These are phyloP conservation scores for Calliscelio sp. DNA, from an alignment of 2,888 invertebrate genomes.

Conservation along the genomic window DNA sequence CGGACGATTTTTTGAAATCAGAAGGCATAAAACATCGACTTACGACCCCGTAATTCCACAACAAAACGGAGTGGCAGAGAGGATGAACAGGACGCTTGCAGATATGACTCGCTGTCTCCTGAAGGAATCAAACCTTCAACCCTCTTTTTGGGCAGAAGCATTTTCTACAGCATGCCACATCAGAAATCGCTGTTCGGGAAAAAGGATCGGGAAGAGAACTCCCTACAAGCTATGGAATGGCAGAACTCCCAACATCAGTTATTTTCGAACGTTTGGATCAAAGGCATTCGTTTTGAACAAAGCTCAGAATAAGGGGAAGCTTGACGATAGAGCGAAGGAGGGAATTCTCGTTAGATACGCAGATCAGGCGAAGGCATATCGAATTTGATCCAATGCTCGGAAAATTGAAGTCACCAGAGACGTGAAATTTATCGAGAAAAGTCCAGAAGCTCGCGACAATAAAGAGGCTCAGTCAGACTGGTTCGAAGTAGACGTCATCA, in stretches of 20 bases:
- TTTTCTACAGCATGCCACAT: slow-evolving; percentile 23
- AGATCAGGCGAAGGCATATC: not conserved
- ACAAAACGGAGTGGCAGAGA: slow-evolving; percentile 79
- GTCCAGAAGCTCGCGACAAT: no score
- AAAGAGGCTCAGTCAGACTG: no score
- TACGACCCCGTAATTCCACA: slow-evolving; percentile 77
- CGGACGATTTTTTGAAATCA: slow-evolving; percentile 53
- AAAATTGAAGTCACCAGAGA: slow-evolving; percentile 33
- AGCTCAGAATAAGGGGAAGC: slow-evolving; percentile 10
- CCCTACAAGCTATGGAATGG: slow-evolving; percentile 75
- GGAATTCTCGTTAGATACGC: not conserved
- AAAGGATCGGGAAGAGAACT: slow-evolving; percentile 33
- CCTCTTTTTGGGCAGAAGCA: slow-evolving; percentile 12
- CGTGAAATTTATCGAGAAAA: slow-evolving; percentile 31
- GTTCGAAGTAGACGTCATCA: slow-evolving; percentile 6
- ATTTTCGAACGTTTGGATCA: not conserved
- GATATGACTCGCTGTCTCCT: slow-evolving; percentile 2
- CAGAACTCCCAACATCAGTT: slow-evolving; percentile 44
- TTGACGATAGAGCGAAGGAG: not conserved
- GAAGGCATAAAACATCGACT: slow-evolving; percentile 73
- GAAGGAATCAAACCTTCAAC: not conserved
- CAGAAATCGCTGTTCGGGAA: slow-evolving; percentile 5
- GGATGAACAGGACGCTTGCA: slow-evolving; percentile 77
- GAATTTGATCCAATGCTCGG: not conserved
- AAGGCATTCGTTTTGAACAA: not conserved